Evolutionary conservation across 2,888 invertebrate species (phyloP), one percentile per base, ranked within the genome.

Genomic region (Lasioglossum villosulum): DNA sequence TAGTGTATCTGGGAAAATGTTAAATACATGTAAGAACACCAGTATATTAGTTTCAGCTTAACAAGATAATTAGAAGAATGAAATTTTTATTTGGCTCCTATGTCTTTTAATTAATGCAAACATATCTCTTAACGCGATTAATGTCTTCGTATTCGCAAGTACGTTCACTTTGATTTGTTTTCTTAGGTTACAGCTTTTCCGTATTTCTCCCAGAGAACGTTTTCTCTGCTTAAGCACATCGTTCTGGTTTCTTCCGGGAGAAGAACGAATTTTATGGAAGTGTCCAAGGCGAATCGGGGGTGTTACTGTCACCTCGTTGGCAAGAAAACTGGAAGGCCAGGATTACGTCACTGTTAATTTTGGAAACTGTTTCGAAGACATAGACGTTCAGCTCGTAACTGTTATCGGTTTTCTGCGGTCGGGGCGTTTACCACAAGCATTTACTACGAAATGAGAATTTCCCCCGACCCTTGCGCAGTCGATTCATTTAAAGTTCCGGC

Each of bases 381-480:
- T 76, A 71, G 34, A 78, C 27, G 71, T 87, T 85, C 71, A 71
- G 77, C 72, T 75, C 52, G 83, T 81, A 83, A 88, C 27, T 82
- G 80, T 80, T 81, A 81, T 79, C 48, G 80, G 78, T 68, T 86
- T 74, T 68, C 75, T 45, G 72, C 14, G 79, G 84, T 52, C 10
- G n/a, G 74, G 77, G 79, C 72, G 73, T 90, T 80, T 78, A 72
- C 88, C 78, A 16, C 78, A 59, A 79, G 84, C 84, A 82, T 87
- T 85, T 75, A 75, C 87, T 63, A 71, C 30, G 78, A 88, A 88
- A 88, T 72, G 78, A 82, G 84, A 82, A 85, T 86, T 82, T 78
- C 76, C n/a, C n/a, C 37, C 52, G 34, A 30, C 42, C 68, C 76
- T 70, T 39, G 77, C 71, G 45, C 76, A 73, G 70, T 74, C 76